These are phyloP conservation scores for Knipowitschia caucasica DNA, from an alignment of 2,797 vertebrate species.

Conservation along the genomic window DNA sequence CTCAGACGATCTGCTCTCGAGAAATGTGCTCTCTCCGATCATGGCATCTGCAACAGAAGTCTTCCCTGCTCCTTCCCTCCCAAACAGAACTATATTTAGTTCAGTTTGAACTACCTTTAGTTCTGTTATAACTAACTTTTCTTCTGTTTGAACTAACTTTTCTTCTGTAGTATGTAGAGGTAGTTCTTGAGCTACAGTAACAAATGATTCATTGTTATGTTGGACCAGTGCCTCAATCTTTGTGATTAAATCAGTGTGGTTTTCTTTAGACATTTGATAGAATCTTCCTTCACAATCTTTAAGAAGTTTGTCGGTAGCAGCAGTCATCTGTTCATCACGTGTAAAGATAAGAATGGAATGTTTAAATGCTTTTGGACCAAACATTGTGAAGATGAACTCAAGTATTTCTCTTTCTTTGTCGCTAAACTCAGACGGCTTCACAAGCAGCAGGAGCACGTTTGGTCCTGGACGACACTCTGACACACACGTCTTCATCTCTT, in stretches of 20 bases:
- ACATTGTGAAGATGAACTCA: conserved; percentile 22
- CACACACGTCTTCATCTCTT: conserved; percentile 7
- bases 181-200: neutral
- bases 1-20: neutral
- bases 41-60: neutral
- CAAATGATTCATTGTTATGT: neutral
- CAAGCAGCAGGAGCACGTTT: conserved; percentile 37
- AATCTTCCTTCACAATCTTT: neutral
- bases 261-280: neutral
- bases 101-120: no score
- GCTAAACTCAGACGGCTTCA: conserved; percentile 27
- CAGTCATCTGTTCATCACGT: fast-evolving
- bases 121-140: no score
- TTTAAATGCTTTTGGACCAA: conserved; percentile 23
- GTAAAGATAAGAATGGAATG: conserved; percentile 21
- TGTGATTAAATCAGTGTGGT: neutral
- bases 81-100: conserved; percentile 5
- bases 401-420: conserved; percentile 17
- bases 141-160: no score
- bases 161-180: no score
- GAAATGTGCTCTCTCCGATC: neutral
- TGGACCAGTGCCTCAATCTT: neutral
- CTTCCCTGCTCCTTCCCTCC: conserved; percentile 6
- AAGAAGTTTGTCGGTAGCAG: neutral
- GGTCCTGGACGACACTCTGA: conserved; percentile 12